Base-by-base conservation (phyloP, 2,113 vertebrate species). In the Rhinoderma darwinii region DNA sequence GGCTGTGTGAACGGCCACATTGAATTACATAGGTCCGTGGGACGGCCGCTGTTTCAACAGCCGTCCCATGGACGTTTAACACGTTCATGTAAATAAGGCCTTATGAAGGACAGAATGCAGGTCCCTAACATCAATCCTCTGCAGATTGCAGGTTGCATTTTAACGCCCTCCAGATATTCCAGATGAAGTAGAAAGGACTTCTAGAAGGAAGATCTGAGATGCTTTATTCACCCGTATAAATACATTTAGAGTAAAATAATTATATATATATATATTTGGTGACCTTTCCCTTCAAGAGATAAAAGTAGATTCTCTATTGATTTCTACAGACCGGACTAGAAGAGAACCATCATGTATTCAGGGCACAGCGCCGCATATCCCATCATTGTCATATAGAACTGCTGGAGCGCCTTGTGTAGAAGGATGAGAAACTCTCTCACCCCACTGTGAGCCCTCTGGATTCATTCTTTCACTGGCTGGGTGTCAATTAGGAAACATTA, bases 361-460 rank as follows among this genome's bases (percentile, higher is more conserved):
- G 73, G 41, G 41, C 73, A 75, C 73, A 43, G 37, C 39, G 17
- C 0, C 68, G 1, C 68, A 72, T 27, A 47, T 44, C 73, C 8
- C 73, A 75, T 75, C 32, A 5, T 8, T 27, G 41, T 47, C 73
- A 11, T 27, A 47, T 75, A 47, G 73, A 44, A n/a, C 17, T 75
- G n/a, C 22, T 75, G 39, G 41, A 75, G 73, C 2, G 73, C 25
- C 73, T 75, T 75, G 73, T 75, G 25, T 74, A 43, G 37, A 74
- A n/a, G 39, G 18, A 74, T 43, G 73, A 75, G 73, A 75, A 43
- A 75, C 73, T 43, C 39, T 47, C 73, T 75, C 25, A 25, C n/a
- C 73, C 73, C 39, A 75, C 73, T 75, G 73, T 75, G 73, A 75
- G 73, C 73, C 44, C n/a, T 50, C 74, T 51, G 44, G n/a, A 47